Base-by-base conservation (phyloP, 2,113 vertebrate genomes). In the Pelvicachromis taeniatus region DNA sequence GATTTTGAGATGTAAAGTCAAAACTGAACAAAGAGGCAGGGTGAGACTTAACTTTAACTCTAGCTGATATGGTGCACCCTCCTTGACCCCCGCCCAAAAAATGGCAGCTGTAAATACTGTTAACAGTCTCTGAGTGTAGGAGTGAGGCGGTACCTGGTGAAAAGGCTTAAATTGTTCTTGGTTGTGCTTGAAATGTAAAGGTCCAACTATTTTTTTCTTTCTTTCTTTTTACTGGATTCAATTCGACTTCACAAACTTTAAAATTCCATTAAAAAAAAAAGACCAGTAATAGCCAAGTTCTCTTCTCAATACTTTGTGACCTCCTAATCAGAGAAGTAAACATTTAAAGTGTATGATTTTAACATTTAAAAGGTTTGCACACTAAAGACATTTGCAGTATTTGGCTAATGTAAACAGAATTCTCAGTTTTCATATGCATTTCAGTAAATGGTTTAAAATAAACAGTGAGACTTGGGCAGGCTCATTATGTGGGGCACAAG, bases 141-240 rank as follows among this genome's bases (percentile, higher is more conserved):
- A 0, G 21, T 65, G n/a, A 65, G 58, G 35, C 0, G 0, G 21
- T 23, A 52, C 21, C 55, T 29, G 3, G 21, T 56, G 26, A 82
- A 58, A 21, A 14, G 1, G 13, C 21, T 68, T 55, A 48, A 16
- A 54, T 19, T 68, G 11, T 7, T n/a, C 16, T 38, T 40, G 11
- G 3, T 35, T 63, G 14, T 50, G 19, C 10, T 4, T 14, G 3
- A 50, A n/a, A 0, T 80, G 16, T 17, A 21, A 31, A 12, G 23
- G n/a, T 59, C 19, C 55, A 75, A n/a, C 0, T 70, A 45, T 35
- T 33, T 14, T 14, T 4, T 14, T 58, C 13, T 42, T 9, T 42
- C 4, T 42, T 12, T 12, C n/a, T 45, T 75, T 29, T 50, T 48
- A 50, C 16, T 50, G 42, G 23, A 50, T 12, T 75, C 0, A 0